phyloP scores from a whole-genome alignment of 1,140 invertebrate genomes.

The Zaprionus ghesquierei region DNA sequence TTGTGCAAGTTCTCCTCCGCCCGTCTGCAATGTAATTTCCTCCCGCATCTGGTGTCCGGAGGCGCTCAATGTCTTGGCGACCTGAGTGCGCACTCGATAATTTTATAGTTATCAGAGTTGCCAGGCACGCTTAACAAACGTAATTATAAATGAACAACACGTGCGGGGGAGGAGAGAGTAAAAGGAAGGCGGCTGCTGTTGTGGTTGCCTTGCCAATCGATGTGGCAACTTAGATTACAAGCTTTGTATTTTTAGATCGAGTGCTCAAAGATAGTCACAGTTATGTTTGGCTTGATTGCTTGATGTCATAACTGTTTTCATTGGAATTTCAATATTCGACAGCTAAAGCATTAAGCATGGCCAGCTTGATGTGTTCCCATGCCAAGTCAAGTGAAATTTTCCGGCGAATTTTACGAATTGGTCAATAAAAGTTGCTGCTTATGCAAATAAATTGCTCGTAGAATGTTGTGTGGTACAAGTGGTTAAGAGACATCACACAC shows the following conservation, averaged over 20 bases:
- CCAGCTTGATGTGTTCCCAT: neutral
- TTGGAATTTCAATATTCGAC: neutral
- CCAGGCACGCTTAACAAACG: neutral
- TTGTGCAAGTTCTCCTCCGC: neutral
- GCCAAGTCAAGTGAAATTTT: neutral
- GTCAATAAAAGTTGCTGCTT: constrained; percentile 3
- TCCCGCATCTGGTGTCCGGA: no score
- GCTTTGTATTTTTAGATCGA: constrained; percentile 11
- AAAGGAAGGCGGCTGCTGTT: neutral
- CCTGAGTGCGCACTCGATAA: neutral
- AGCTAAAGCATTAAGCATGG: neutral
- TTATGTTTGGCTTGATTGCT: neutral
- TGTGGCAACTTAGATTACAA: neutral
- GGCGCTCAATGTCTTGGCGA: neutral
- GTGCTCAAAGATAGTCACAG: neutral
- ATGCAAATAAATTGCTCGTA: constrained; percentile 47
- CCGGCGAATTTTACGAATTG: constrained; percentile 2
- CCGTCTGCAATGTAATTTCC: neutral
- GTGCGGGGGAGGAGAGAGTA: neutral
- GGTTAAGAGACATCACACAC: neutral
- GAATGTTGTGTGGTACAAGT: constrained; percentile 2
- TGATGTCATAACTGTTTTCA: constrained; percentile 1
- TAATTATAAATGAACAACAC: constrained; percentile 12
- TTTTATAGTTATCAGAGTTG: constrained; percentile 6
- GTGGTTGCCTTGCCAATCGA: constrained; percentile 40